Conservation (phyloP, 2,797 vertebrate species). For the Parauchenoglanis punctatus region DNA sequence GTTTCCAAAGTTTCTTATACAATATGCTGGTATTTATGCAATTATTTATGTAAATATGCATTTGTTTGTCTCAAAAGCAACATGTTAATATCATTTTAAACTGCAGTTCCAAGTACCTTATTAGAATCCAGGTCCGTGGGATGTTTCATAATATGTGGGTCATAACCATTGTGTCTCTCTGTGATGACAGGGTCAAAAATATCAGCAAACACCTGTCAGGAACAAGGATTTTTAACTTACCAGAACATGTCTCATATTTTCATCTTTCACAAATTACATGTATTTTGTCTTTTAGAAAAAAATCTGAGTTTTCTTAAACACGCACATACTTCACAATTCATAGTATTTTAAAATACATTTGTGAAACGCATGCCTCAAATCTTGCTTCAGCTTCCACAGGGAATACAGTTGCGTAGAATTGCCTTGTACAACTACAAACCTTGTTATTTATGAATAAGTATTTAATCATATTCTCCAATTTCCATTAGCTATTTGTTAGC, state of each 20-base stretch:
- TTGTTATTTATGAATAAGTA: background rate
- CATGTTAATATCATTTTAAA: background rate
- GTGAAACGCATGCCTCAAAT: background rate
- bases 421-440: background rate
- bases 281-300: background rate
- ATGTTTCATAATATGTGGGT: constrained; percentile 89
- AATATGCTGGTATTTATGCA: background rate
- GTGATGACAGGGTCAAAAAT: constrained; percentile 90
- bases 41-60: background rate
- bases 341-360: background rate
- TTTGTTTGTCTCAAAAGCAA: background rate
- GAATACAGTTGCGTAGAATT: background rate
- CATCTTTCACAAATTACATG: background rate
- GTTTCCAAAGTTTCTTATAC: background rate
- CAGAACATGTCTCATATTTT: background rate
- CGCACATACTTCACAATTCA: background rate
- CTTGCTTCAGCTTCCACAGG: background rate
- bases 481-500: background rate
- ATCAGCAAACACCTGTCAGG: constrained; percentile 86
- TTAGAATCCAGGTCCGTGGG: constrained; percentile 87
- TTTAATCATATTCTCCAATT: background rate
- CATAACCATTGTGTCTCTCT: constrained; percentile 95
- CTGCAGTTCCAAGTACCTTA: constrained; percentile 77
- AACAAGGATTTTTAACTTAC: background rate
- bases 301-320: background rate